Conservation (phyloP, 1,140 invertebrate genomes). For the Nixonia krombeini region DNA sequence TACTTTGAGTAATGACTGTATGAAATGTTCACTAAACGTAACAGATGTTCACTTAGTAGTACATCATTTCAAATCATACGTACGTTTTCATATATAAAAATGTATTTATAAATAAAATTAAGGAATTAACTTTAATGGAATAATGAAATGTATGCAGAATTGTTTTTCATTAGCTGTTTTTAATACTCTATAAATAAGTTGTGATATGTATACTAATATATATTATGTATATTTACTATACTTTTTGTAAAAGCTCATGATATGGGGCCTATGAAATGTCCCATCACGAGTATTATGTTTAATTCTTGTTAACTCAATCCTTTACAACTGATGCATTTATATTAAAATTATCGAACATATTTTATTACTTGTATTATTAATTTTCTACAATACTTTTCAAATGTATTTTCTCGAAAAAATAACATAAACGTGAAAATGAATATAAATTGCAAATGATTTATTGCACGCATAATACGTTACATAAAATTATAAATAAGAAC, state of each 20-base stretch:
- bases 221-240: conserved; percentile 14
- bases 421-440: too few species aligned
- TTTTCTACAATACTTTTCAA: background rate
- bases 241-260: conserved; percentile 18
- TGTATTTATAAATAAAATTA: too few species aligned
- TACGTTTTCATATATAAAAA: too few species aligned
- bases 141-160: conserved; percentile 13
- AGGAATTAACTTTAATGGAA: conserved; percentile 5
- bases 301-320: background rate
- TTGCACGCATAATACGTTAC: too few species aligned
- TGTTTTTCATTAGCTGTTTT: conserved; percentile 17
- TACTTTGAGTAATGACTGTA: too few species aligned
- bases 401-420: background rate
- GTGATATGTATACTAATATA: conserved; percentile 9
- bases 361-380: too few species aligned
- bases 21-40: too few species aligned
- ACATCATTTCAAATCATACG: too few species aligned
- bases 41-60: too few species aligned
- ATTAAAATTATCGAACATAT: too few species aligned
- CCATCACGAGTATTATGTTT: conserved; percentile 4
- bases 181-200: conserved; percentile 41
- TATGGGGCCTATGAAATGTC: conserved; percentile 22
- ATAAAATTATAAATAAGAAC: too few species aligned
- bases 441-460: too few species aligned
- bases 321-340: background rate